Conservation (phyloP, 2,888 invertebrate genomes). For the Slavum lentiscoides region DNA sequence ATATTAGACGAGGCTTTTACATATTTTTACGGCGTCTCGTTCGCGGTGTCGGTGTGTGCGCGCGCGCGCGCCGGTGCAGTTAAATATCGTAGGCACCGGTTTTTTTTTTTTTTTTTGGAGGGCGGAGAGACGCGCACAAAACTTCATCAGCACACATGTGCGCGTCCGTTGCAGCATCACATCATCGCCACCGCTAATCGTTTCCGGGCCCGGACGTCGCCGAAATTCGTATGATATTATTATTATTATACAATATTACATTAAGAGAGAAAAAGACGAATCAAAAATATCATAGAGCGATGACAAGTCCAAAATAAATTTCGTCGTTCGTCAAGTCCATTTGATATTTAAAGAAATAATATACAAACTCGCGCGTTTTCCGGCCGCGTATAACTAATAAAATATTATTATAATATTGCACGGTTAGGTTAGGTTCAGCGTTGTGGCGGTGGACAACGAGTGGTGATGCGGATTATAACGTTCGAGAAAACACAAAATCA, state of each 20-base stretch:
- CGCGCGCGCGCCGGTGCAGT: neutral
- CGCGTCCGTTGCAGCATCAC: slow-evolving; percentile 10
- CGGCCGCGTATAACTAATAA: slow-evolving; percentile 4
- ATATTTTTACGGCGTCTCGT: neutral
- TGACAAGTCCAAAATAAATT: slow-evolving; percentile 30
- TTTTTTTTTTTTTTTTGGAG: slow-evolving; percentile 11
- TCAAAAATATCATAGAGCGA: slow-evolving; percentile 28
- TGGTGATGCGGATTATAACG: too few relatives aligned
- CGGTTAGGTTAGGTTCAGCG: too few relatives aligned
- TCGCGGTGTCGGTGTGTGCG: too few relatives aligned
- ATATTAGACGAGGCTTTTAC: neutral
- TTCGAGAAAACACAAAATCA: too few relatives aligned
- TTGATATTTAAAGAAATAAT: neutral
- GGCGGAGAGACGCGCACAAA: slow-evolving; percentile 16
- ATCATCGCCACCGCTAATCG: slow-evolving; percentile 50
- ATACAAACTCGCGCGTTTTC: neutral
- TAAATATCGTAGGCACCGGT: neutral
- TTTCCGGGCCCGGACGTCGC: slow-evolving; percentile 41
- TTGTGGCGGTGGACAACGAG: too few relatives aligned
- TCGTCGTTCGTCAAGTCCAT: slow-evolving; percentile 26
- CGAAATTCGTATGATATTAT: slow-evolving; percentile 18
- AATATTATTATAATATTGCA: slow-evolving; percentile 15
- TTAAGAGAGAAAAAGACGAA: neutral
- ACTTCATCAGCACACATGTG: slow-evolving; percentile 36
- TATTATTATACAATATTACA: neutral